A percentile compares a stretch with the other conserved stretches of the same genome.
These are phyloP conservation scores for Morbakka virulenta DNA, from an alignment of 30 jellyfish, hydroid and myxozoan species.

Conservation along the genomic window DNA sequence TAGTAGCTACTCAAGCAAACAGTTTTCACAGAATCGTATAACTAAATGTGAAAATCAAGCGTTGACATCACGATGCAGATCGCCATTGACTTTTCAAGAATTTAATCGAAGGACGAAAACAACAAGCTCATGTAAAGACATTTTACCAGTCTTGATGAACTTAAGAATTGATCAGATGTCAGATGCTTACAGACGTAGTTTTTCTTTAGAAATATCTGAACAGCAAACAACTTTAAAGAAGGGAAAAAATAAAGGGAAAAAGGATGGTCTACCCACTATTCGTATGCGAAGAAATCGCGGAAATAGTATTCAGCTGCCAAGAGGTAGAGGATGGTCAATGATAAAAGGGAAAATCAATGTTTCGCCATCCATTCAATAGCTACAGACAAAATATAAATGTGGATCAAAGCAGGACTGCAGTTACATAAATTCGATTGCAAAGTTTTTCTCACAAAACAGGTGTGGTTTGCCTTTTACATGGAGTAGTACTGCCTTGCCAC, in stretches of 20 bases:
- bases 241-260: not conserved
- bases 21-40: no score
- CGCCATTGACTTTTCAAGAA: not conserved
- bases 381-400: no score
- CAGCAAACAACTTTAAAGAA: not conserved
- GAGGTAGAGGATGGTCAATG: not conserved
- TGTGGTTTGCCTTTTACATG: no score
- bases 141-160: not conserved
- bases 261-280: not conserved
- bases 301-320: not conserved
- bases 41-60: no score
- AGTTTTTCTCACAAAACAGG: no score
- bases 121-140: not conserved
- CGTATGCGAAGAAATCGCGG: not conserved
- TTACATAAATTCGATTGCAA: no score
- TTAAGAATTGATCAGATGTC: not conserved
- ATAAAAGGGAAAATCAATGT: not conserved
- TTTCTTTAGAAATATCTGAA: not conserved
- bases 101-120: not conserved
- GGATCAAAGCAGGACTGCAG: no score
- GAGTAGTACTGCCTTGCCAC: no score
- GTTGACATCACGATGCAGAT: not conserved
- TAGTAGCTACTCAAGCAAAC: no score
- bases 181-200: not conserved
- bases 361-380: no score